Percentiles rank a stretch among this genome's conserved stretches.
Conservation (phyloP, 2,797 vertebrate genomes). For the Cetoscarus ocellatus region DNA sequence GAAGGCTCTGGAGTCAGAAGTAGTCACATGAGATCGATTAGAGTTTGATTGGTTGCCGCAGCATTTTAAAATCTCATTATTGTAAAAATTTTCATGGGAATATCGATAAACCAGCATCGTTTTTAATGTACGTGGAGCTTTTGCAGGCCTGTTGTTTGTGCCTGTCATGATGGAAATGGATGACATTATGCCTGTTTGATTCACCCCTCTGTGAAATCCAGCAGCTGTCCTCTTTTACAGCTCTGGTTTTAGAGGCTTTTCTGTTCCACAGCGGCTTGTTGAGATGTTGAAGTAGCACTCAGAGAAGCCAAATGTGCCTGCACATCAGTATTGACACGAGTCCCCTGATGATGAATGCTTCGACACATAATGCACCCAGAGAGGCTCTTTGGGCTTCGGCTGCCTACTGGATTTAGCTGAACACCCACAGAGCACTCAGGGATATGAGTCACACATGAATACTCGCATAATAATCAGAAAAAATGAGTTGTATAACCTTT, state of each 20-base stretch:
- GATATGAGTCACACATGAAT: constrained; percentile 51
- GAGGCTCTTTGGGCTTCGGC: constrained; percentile 44
- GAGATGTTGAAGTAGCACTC: constrained; percentile 60
- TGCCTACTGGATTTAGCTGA: constrained; percentile 43
- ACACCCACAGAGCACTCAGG: constrained; percentile 55
- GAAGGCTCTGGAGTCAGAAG: constrained; percentile 6
- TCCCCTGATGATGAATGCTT: constrained; percentile 34
- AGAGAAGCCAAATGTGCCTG: constrained; percentile 34
- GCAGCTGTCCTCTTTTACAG: constrained; percentile 12
- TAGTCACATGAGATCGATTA: constrained; percentile 2
- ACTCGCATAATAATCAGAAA: constrained; percentile 48
- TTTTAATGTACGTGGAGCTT: constrained; percentile 1
- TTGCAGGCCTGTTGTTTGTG: not conserved
- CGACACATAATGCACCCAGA: constrained; percentile 57
- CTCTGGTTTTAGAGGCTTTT: constrained; percentile 9
- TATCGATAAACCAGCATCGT: not conserved
- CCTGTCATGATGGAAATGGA: not conserved
- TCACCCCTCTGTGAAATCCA: not conserved
- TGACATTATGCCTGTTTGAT: constrained; percentile 10
- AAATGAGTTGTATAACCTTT: constrained; percentile 7
- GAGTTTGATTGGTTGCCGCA: not conserved
- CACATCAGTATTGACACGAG: constrained; percentile 39
- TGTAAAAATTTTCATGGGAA: not conserved
- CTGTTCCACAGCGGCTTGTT: constrained; percentile 7
- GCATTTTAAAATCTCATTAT: not conserved